Evolutionary conservation across 2,113 vertebrate species (phyloP), one percentile per base, ranked within the genome.

Genomic region (Psilopsiagon aymara): DNA sequence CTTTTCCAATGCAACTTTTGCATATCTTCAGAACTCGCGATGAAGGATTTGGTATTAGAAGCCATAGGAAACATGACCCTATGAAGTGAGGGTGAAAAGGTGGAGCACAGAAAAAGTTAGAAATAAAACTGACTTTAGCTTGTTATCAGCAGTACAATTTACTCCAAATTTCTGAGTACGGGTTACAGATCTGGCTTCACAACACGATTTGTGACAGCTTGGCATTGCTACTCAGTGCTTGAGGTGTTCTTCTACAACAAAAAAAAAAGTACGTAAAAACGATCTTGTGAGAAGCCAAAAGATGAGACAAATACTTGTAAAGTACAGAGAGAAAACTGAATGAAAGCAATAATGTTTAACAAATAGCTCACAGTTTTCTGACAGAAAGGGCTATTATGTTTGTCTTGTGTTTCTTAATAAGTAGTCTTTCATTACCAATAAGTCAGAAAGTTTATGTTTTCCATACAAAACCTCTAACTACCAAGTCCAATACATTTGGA

Each of bases 401-500:
- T 64, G 9, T 23, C 13, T 84, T 59, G 3, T 23, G 8, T 44
- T 77, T 74, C 59, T 31, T 31, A 80, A 37, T 7, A 71, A 55
- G 8, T 9, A 75, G 18, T 8, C 88, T 68, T 71, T 55, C 29
- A 68, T 14, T 44, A 59, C 16, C 39, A 68, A 0, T 23, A 77
- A 64, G 19, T 10, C 75, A 60, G 6, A 51, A 49, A 91, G 17
- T 28, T 74, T 19, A 63, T 3, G 14, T 60, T 93, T 82, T 47
- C 39, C 39, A 64, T 29, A 83, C 13, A 80, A 88, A 55, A 57
- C 12, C 28, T 60, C 12, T 44, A 43, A 53, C 23, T 41, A 29
- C 5, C 0, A 0, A 49, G 8, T 31, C 18, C 39, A 79, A 10
- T 3, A 31, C 1, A 7, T 5, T 19, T 66, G 8, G 4, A 2